These are phyloP conservation scores for Agraylea sexmaculata DNA, from an alignment of 1,140 invertebrate genomes.

Conservation along the genomic window DNA sequence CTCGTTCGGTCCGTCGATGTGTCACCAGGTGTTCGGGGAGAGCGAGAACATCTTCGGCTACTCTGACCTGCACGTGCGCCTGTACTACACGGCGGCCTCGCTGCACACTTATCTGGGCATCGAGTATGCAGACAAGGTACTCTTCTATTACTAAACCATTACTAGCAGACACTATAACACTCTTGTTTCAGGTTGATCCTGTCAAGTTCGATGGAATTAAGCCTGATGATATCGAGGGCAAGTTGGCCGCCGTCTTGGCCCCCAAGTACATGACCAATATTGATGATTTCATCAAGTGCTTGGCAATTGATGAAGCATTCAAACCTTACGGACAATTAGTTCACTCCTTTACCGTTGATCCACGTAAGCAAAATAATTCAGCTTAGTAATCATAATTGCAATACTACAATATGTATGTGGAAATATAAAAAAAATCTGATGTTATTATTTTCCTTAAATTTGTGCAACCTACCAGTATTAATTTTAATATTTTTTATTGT, in stretches of 20 bases:
- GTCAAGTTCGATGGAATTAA: slow-evolving; percentile 45
- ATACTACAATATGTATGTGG: slow-evolving; percentile 21
- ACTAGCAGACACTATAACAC: neutral
- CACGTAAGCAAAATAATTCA: slow-evolving; percentile 24
- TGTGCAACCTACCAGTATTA: no score
- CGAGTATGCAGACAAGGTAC: slow-evolving; percentile 35
- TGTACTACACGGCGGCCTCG: slow-evolving; percentile 74
- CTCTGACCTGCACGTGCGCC: slow-evolving; percentile 62
- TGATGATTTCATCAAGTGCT: slow-evolving; percentile 52
- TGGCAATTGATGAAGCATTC: slow-evolving; percentile 61
- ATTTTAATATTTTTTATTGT: no score
- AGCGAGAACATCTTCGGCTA: slow-evolving; percentile 92
- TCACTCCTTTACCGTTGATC: slow-evolving; percentile 43
- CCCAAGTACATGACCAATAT: slow-evolving; percentile 52
- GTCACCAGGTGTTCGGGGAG: slow-evolving; percentile 89
- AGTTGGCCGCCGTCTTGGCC: slow-evolving; percentile 48
- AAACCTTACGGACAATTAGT: slow-evolving; percentile 57
- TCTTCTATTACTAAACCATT: neutral
- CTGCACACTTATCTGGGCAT: slow-evolving; percentile 44
- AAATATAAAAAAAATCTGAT: slow-evolving; percentile 15
- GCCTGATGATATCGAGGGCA: slow-evolving; percentile 71
- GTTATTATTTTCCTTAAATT: no score
- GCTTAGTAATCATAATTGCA: no score
- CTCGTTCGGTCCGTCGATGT: slow-evolving; percentile 76
- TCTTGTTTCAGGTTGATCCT: slow-evolving; percentile 33